A percentile compares a stretch with the other conserved stretches of the same genome.
Evolutionary conservation across 2,888 invertebrate species (phyloP).

Genomic region (Nephrotoma guestfalica): DNA sequence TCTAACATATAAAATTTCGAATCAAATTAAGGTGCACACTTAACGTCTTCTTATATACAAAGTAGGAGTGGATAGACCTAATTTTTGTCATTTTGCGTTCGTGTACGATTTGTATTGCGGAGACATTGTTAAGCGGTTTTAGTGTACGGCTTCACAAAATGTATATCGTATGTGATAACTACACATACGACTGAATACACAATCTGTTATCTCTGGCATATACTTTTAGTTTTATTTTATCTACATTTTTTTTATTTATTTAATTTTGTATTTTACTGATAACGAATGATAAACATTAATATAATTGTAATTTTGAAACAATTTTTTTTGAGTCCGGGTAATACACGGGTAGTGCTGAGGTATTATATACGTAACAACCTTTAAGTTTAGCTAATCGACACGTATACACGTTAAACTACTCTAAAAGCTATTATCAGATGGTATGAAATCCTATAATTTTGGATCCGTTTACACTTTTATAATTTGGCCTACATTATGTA

Average conservation of each 20-base stretch:
- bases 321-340: background rate
- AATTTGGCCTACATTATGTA: background rate
- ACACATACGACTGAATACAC: background rate
- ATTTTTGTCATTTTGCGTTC: background rate
- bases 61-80: background rate
- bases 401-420: background rate
- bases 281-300: background rate
- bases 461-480: background rate
- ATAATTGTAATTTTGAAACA: background rate
- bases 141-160: background rate
- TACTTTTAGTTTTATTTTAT: background rate
- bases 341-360: background rate
- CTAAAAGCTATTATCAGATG: background rate
- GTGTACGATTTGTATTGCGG: background rate
- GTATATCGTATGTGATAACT: background rate
- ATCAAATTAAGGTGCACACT: no score
- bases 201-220: background rate
- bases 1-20: no score
- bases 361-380: background rate
- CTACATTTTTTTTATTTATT: background rate
- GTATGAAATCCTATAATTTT: background rate
- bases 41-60: background rate
- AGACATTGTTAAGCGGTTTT: background rate
- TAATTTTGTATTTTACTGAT: background rate
- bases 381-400: background rate